phyloP scores from a whole-genome alignment of 2,797 vertebrate species.

The Limosa lapponica region DNA sequence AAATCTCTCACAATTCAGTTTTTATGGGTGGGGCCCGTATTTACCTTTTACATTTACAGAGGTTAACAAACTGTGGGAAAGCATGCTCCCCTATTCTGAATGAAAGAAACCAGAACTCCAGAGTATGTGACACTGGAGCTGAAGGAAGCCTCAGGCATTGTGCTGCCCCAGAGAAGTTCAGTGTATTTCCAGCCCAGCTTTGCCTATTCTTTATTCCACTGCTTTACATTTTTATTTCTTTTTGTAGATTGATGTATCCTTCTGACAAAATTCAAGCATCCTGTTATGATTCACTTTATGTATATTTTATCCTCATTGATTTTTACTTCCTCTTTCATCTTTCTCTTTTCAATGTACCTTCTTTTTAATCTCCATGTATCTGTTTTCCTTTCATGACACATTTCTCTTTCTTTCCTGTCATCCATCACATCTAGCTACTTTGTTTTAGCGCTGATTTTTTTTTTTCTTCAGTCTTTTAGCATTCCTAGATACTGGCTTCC shows the following conservation, averaged over 20 bases:
- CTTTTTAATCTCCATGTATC: not conserved
- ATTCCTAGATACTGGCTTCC: not conserved
- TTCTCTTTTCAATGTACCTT: not conserved
- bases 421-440: not conserved
- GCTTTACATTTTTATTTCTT: not conserved
- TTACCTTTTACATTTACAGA: not conserved
- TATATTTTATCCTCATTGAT: constrained; percentile 32
- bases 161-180: not conserved
- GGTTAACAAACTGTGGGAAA: not conserved
- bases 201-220: not conserved
- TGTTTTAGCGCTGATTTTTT: not conserved
- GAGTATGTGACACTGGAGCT: fast-evolving
- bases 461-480: not conserved
- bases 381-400: not conserved
- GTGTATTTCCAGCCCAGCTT: not conserved
- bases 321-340: not conserved
- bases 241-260: not conserved
- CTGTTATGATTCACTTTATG: not conserved
- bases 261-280: not conserved
- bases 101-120: not conserved
- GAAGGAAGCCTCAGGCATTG: not conserved
- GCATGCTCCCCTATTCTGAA: fast-evolving
- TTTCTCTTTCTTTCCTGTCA: not conserved
- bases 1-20: not conserved
- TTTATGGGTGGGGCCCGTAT: not conserved